These are phyloP conservation scores for Chelon labrosus DNA, from an alignment of 2,797 vertebrate species.

Conservation along the genomic window DNA sequence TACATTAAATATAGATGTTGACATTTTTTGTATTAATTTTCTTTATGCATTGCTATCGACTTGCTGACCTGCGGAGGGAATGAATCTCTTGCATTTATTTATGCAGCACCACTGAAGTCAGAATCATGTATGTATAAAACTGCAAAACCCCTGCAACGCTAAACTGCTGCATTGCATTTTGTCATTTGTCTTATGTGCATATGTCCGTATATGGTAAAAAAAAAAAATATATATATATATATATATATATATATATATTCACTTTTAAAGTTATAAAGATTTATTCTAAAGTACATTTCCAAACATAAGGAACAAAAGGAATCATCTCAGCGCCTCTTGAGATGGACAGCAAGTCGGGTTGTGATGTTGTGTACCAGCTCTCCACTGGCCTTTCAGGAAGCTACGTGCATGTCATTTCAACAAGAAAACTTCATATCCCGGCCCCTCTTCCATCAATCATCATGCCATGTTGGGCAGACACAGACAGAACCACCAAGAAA, in stretches of 20 bases:
- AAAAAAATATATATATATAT: too few relatives aligned
- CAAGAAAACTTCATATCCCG: conserved; percentile 78
- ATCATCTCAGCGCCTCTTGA: conserved; percentile 68
- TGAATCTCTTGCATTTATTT: conserved; percentile 4
- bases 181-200: conserved; percentile 3
- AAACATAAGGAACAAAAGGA: conserved; percentile 39
- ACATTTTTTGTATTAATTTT: conserved; percentile 33
- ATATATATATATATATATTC: conserved; percentile 1
- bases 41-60: neutral
- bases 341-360: conserved; percentile 75
- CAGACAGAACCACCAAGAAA: conserved; percentile 75
- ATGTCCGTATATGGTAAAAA: conserved; percentile 5
- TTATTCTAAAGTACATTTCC: conserved; percentile 29
- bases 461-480: conserved; percentile 68
- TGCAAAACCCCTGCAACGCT: neutral
- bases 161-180: neutral
- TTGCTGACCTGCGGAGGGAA: neutral
- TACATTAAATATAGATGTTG: conserved; percentile 44
- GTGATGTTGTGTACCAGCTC: conserved; percentile 68
- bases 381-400: conserved; percentile 79
- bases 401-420: conserved; percentile 84
- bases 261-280: conserved; percentile 19
- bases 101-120: neutral
- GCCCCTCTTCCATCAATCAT: conserved; percentile 82
- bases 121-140: neutral